Evolutionary conservation across 2,113 vertebrate species (phyloP), one percentile per base, ranked within the genome.

Genomic region (Nettapus auritus): DNA sequence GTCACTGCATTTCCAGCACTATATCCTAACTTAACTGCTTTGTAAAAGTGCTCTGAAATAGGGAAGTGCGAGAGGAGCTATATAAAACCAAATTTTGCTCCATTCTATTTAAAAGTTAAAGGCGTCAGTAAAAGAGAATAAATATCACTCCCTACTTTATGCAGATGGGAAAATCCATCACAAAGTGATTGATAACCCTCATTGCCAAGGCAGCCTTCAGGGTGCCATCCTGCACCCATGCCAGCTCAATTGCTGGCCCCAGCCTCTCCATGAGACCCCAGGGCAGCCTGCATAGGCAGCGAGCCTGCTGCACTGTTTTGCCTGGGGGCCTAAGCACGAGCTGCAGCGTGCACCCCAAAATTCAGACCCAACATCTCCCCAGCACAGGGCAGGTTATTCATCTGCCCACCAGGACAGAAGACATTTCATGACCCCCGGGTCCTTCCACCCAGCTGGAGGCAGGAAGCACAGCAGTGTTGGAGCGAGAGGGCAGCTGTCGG

Each of bases 61-160:
- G 10, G 17, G 38, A 80, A 82, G 29, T 56, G 42, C 0, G 0
- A 80, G 59, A 90, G n/a, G 42, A 90, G n/a, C 21, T 59, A 50
- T 44, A 86, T 36, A 88, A 91, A 94, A 88, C 21, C 5, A 63
- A 66, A 74, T 82, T 64, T 7, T 75, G 29, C 83, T 86, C 36
- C 19, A 0, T 82, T 91, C 82, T 74, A 55, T 91, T 89, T 89
- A 52, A 74, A 94, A 95, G 36, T 89, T 94, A 80, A 93, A 86
- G 46, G 50, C 34, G 11, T 29, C n/a, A 69, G 33, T 77, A 83
- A 88, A 94, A 78, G 28, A 80, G 50, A 67, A 80, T 81, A 94
- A 95, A 93, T 83, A 86, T n/a, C 67, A 56, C 60, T 83, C 60
- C 71, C 59, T 9, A 0, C 22, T 93, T 93, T 94, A 70, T 31